Conservation (phyloP, 2,888 invertebrate genomes). For the Rhamnusium bicolor region DNA sequence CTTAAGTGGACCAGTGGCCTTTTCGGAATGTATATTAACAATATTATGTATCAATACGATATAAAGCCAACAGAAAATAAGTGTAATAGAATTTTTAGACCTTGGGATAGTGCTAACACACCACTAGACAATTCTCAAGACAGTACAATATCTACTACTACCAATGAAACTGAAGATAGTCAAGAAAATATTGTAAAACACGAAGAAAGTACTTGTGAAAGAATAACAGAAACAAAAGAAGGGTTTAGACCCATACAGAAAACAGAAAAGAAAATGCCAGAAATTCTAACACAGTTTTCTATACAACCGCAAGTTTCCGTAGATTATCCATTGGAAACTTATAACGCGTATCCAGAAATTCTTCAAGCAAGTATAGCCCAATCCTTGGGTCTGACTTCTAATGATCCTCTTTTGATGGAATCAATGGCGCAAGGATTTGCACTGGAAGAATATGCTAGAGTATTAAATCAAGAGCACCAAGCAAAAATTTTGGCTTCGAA, state of each 20-base stretch:
- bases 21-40: slow-evolving; percentile 50
- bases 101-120: slow-evolving; percentile 57
- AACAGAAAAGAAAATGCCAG: background rate
- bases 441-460: slow-evolving; percentile 82
- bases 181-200: slow-evolving; percentile 12
- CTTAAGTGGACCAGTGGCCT: slow-evolving; percentile 38
- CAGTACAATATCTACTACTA: slow-evolving; percentile 75
- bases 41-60: slow-evolving; percentile 42
- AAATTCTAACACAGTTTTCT: background rate
- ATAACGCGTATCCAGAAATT: slow-evolving; percentile 48
- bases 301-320: slow-evolving; percentile 9
- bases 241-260: slow-evolving; percentile 49
- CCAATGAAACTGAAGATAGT: slow-evolving; percentile 58
- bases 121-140: slow-evolving; percentile 70
- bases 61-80: slow-evolving; percentile 50
- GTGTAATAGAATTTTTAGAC: slow-evolving; percentile 60
- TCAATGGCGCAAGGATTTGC: slow-evolving; percentile 71
- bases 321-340: slow-evolving; percentile 21
- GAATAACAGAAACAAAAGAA: slow-evolving; percentile 22
- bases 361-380: slow-evolving; percentile 56
- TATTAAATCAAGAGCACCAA: slow-evolving; percentile 81
- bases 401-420: slow-evolving; percentile 65
- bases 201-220: background rate
- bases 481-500: slow-evolving; percentile 78
- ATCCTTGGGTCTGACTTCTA: slow-evolving; percentile 57